Evolutionary conservation across 2,888 invertebrate genomes (phyloP), one percentile per base, ranked within the genome.

Genomic region (Scaptomyza tumidula): DNA sequence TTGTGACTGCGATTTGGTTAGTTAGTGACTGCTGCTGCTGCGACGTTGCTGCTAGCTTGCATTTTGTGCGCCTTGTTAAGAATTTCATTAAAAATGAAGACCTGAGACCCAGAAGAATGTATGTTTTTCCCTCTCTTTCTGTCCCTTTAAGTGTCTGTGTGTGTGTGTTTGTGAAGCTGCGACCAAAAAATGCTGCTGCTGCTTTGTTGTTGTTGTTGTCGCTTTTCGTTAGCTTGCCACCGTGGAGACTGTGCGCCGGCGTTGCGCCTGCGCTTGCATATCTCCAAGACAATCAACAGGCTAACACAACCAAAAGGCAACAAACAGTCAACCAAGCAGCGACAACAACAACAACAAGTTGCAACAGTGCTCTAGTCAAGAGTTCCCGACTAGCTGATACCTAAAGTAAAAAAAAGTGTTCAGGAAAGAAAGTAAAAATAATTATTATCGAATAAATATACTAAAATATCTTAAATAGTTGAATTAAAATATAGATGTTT

Each of bases 21-120:
- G 88, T 85, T 88, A 88, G 89, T 88, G 65, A 67, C 49, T 24
- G 46, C 60, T 49, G 60, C 37, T 55, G 54, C 41, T 35, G 46
- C 50, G 37, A 45, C 60, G 43, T 48, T 57, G 64, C 63, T 49
- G 81, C 55, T 35, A 43, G 53, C 82, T 71, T 76, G 78, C 74
- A 81, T 75, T 75, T 86, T 86, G 89, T 89, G 89, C 84, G 84
- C 81, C 88, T 90, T 87, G 87, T 87, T 89, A 86, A 90, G 90
- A 84, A 90, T 89, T 89, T 88, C 90, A 90, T 90, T 90, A 89
- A 90, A 83, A 88, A 89, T 88, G 88, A 88, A 88, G 90, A 90
- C 88, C 89, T 89, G 89, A 83, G 83, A 83, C 89, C 88, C 84
- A 85, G 80, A 89, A 89, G 90, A 85, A 87, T 89, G 90, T 70